Conservation (phyloP, 1,140 invertebrate species). For the Micrasema longulum region DNA sequence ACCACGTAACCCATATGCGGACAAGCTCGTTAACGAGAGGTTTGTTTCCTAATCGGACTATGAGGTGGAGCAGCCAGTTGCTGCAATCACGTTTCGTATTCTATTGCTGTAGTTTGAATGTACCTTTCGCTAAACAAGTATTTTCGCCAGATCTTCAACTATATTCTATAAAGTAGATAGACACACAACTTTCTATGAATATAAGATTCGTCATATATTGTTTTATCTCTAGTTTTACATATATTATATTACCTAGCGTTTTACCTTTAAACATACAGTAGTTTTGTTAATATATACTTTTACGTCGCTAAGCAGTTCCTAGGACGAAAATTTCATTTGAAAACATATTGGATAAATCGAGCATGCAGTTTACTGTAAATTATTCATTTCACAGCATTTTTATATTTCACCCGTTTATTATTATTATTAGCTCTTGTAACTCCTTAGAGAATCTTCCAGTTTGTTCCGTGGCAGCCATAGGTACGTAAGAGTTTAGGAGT, state of each 20-base stretch:
- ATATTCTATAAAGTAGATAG: constrained; percentile 52
- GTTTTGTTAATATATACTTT: constrained; percentile 26
- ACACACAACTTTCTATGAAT: constrained; percentile 38
- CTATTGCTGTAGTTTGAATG: constrained; percentile 48
- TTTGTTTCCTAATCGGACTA: constrained; percentile 59
- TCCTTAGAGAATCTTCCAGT: constrained; percentile 13
- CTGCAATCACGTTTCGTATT: constrained; percentile 41
- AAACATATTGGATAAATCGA: constrained; percentile 17
- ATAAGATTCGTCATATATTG: constrained; percentile 31
- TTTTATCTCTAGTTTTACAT: constrained; percentile 37
- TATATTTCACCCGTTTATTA: constrained; percentile 21
- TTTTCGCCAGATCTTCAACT: constrained; percentile 52
- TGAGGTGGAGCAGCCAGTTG: constrained; percentile 26
- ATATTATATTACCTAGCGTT: constrained; percentile 26
- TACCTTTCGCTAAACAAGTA: constrained; percentile 51
- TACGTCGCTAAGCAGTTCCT: constrained; percentile 33
- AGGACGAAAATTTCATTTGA: constrained; percentile 21
- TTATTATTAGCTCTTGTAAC: not conserved
- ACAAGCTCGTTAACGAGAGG: constrained; percentile 98
- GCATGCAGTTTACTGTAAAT: constrained; percentile 41
- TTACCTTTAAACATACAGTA: constrained; percentile 34
- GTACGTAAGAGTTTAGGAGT: constrained; percentile 27
- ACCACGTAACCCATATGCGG: constrained; percentile 93
- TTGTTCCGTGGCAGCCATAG: constrained; percentile 10
- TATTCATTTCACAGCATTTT: constrained; percentile 40